Evolutionary conservation across 1,140 invertebrate genomes (phyloP).

Genomic region (Drosophila micromelanica): DNA sequence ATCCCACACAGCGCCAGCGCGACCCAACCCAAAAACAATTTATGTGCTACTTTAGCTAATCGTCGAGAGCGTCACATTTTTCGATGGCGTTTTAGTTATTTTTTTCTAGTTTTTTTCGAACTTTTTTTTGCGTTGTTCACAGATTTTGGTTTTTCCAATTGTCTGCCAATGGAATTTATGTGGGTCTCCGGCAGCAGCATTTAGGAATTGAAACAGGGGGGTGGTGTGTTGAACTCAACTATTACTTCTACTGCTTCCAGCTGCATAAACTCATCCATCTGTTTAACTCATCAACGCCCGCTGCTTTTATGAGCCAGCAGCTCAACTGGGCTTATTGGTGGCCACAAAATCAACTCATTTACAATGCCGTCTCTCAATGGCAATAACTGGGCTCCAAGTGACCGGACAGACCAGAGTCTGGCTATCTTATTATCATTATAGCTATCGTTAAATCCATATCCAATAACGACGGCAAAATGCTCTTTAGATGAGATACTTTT

Average conservation of each 20-base stretch:
- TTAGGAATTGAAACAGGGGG: background rate
- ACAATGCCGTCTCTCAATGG: conserved; percentile 60
- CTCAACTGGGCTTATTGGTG: conserved; percentile 40
- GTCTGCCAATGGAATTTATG: conserved; percentile 61
- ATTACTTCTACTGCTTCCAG: background rate
- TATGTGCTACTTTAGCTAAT: conserved; percentile 71
- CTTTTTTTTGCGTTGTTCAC: conserved; percentile 17
- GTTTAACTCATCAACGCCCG: conserved; percentile 23
- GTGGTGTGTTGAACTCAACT: too few relatives aligned
- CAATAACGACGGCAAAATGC: background rate
- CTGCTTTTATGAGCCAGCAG: conserved; percentile 41
- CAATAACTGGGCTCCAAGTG: conserved; percentile 25
- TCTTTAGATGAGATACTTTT: background rate
- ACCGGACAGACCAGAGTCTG: conserved; percentile 13
- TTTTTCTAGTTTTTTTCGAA: conserved; percentile 2
- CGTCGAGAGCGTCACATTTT: conserved; percentile 47
- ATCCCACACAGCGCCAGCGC: conserved; percentile 43
- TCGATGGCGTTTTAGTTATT: conserved; percentile 3
- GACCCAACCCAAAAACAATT: conserved; percentile 54
- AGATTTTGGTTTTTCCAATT: conserved; percentile 44
- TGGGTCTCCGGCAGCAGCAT: conserved; percentile 14
- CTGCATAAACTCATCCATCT: conserved; percentile 13
- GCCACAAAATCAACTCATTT: conserved; percentile 62
- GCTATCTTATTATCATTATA: conserved; percentile 47
- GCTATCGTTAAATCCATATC: conserved; percentile 42